Conservation (phyloP, 2,888 invertebrate species). For the Paralinhomoeus sp. region DNA sequence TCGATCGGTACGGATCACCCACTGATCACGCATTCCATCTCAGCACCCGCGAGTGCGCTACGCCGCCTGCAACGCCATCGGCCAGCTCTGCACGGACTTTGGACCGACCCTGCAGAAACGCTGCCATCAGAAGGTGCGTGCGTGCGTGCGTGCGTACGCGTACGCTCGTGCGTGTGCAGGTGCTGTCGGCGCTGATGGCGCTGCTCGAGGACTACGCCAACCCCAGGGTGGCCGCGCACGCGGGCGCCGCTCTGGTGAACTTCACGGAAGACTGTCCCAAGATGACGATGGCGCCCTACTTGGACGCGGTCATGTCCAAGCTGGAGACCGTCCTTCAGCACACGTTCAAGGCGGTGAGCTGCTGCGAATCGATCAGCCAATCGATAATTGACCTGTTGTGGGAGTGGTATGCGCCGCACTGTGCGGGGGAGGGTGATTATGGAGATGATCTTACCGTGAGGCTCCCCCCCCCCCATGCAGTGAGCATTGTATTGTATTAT, state of each 20-base stretch:
- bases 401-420: no score
- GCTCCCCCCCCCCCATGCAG: no score
- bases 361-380: no score
- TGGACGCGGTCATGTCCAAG: constrained; percentile 70
- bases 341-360: constrained; percentile 61
- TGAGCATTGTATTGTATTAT: no score
- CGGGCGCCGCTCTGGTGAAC: constrained; percentile 85
- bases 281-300: constrained; percentile 62
- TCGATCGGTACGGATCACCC: not conserved
- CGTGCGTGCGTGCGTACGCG: not conserved
- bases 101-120: constrained; percentile 88
- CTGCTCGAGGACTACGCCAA: constrained; percentile 68
- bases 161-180: constrained; percentile 16
- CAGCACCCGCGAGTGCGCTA: constrained; percentile 75
- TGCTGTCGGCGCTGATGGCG: constrained; percentile 67
- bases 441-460: no score
- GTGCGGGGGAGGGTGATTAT: no score
- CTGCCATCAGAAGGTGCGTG: constrained; percentile 58
- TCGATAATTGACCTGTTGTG: no score
- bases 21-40: no score
- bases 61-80: constrained; percentile 92
- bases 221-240: constrained; percentile 73
- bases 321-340: constrained; percentile 64
- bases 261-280: constrained; percentile 98
- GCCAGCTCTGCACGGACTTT: constrained; percentile 96